A percentile compares a stretch with the other conserved stretches of the same genome.
phyloP scores from a whole-genome alignment of 2,888 invertebrate species.

The Hydropsyche betteni region DNA sequence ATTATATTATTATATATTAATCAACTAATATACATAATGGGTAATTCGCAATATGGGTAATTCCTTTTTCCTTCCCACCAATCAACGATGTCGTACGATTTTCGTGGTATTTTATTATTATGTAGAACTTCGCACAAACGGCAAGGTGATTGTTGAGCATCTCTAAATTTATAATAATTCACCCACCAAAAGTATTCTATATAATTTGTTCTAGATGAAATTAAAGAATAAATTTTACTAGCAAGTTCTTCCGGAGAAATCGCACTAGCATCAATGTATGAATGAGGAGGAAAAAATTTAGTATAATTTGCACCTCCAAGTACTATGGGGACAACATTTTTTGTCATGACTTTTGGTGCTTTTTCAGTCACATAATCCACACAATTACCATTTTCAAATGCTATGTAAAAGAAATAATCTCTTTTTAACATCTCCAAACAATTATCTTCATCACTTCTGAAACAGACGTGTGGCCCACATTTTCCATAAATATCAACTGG shows the following conservation, averaged over 20 bases:
- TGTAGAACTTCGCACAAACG: neutral
- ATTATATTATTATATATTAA: no score
- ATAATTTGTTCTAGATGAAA: neutral
- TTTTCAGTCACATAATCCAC: constrained; percentile 77
- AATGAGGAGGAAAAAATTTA: constrained; percentile 59
- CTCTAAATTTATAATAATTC: neutral
- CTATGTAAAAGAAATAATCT: constrained; percentile 74
- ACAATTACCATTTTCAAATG: constrained; percentile 76
- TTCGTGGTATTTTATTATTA: constrained; percentile 12
- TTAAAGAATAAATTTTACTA: neutral
- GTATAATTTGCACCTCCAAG: constrained; percentile 63
- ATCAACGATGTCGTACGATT: constrained; percentile 28
- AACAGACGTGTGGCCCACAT: constrained; percentile 64
- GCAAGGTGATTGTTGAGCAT: neutral
- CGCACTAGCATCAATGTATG: neutral
- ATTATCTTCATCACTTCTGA: constrained; percentile 51
- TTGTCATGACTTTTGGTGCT: constrained; percentile 61
- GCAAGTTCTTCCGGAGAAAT: neutral
- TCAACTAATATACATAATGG: no score
- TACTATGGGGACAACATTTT: constrained; percentile 57
- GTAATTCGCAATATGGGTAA: no score
- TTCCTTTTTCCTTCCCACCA: constrained; percentile 35
- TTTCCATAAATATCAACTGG: constrained; percentile 70
- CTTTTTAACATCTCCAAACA: constrained; percentile 59
- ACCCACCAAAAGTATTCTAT: neutral